phyloP scores from a whole-genome alignment of 2,888 invertebrate genomes.

The Girardia tigrina region DNA sequence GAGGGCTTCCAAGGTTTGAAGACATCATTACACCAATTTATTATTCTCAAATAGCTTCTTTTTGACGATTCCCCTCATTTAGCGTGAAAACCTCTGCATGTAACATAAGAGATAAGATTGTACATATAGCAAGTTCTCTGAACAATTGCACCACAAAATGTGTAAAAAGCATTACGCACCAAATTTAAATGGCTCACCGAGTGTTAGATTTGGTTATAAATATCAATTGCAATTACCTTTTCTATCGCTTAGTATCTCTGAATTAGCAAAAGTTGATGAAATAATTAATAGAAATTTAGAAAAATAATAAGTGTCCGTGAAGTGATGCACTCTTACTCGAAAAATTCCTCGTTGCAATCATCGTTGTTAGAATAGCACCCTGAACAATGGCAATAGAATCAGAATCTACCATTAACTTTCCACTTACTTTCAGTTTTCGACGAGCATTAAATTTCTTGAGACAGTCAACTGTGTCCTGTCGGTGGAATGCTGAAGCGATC shows the following conservation, averaged over 20 bases:
- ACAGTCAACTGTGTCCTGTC: conserved; percentile 99
- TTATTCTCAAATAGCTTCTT: too few relatives aligned
- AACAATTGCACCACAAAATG: too few relatives aligned
- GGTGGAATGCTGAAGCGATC: conserved; percentile 93
- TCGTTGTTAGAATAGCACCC: conserved; percentile 97
- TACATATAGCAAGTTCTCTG: too few relatives aligned
- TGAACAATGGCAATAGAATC: conserved; percentile 49
- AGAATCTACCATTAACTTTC: not conserved
- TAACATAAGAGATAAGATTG: too few relatives aligned
- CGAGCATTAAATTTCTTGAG: conserved; percentile 99
- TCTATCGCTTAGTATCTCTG: not conserved
- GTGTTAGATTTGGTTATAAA: not conserved
- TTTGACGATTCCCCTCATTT: too few relatives aligned
- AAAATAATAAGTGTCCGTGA: too few relatives aligned
- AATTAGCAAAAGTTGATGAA: not conserved
- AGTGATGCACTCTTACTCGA: conserved; percentile 63
- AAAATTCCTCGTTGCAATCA: conserved; percentile 97
- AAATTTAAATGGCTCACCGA: too few relatives aligned
- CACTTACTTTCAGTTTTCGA: conserved; percentile 77
- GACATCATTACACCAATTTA: too few relatives aligned
- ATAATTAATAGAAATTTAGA: not conserved
- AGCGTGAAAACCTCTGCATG: too few relatives aligned
- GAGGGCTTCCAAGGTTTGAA: too few relatives aligned
- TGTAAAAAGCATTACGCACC: too few relatives aligned
- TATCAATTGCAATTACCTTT: not conserved